Evolutionary conservation across 2,888 invertebrate genomes (phyloP), one percentile per base, ranked within the genome.

Genomic region (Schizaphis graminum): DNA sequence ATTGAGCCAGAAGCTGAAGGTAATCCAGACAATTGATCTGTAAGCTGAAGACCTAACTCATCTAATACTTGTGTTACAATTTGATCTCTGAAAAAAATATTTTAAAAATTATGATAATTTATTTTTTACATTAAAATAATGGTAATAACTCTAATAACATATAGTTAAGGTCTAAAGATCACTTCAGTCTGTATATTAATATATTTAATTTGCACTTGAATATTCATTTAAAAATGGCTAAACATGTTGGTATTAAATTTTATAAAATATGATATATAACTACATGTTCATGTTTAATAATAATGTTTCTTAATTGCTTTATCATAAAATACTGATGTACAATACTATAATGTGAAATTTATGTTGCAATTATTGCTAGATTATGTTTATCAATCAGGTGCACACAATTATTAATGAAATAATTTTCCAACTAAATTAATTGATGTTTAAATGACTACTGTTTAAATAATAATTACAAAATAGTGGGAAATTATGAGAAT

Each of bases 21-120:
- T 95, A 99, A 96, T 86, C 98, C 99, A 57, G 98, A 98, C 94
- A 99, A 96, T 96, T 98, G 98, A 96, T 99, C 99, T 95, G 97
- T 98, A 95, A 99, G 96, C 96, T 99, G 99, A 95, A 99, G 97
- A 57, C 99, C 99, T 95, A 99, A 96, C 96, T 99, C 99, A 96
- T 99, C 99, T 95, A 99, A 96, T 93, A 99, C 99, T 97, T 99
- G 99, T 3, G 98, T 97, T 61, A 99, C 99, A 95, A 99, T 97
- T 91, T 98, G 98, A 96, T 99, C 99, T 95, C 99, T 98, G 96
- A 85, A 94, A 67, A 3, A 89, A 96, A 95, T 95, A 96, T 95
- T 91, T 91, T 3, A 94, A 84, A 92, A 87, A 44, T 35, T 61
- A 35, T 26, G 35, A 90, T 28, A 24, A 94, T 94, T 67, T 87